A percentile compares a stretch with the other conserved stretches of the same genome.
phyloP scores from a whole-genome alignment of 2,797 vertebrate species.

The Phrynocephalus guinanensis region DNA sequence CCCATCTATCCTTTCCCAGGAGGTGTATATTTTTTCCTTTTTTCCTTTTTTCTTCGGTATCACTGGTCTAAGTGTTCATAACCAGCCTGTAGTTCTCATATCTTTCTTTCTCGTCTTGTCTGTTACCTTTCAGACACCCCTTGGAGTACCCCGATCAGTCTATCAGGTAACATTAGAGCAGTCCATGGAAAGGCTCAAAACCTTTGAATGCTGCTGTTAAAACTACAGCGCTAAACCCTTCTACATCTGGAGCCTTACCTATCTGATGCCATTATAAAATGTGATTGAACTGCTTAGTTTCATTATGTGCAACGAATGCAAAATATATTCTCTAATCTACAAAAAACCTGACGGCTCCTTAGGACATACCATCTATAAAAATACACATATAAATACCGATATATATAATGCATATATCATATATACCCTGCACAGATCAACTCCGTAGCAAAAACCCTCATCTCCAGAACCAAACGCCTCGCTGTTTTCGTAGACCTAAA shows the following conservation, averaged over 20 bases:
- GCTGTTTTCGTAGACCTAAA: no score
- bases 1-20: not conserved
- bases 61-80: not conserved
- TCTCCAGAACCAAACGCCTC: no score
- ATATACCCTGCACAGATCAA: no score
- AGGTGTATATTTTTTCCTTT: not conserved
- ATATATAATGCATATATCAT: no score
- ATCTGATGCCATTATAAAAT: slow-evolving; percentile 31
- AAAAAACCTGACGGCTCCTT: no score
- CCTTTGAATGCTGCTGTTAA: slow-evolving; percentile 8
- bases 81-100: not conserved
- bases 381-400: no score
- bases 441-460: no score
- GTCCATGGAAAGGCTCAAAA: slow-evolving; percentile 3
- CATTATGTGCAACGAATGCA: slow-evolving; percentile 34
- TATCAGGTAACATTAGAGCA: slow-evolving; percentile 29
- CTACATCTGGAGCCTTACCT: not conserved
- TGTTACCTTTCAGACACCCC: no score
- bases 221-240: not conserved
- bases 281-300: slow-evolving; percentile 34
- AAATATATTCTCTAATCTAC: slow-evolving; percentile 39
- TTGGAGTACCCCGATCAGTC: not conserved
- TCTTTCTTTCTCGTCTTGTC: slow-evolving; percentile 9
- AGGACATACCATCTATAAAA: no score
- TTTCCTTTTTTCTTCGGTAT: not conserved